Percentiles rank a stretch among this genome's conserved stretches.
Conservation (phyloP, 1,140 invertebrate species). For the Solen grandis region DNA sequence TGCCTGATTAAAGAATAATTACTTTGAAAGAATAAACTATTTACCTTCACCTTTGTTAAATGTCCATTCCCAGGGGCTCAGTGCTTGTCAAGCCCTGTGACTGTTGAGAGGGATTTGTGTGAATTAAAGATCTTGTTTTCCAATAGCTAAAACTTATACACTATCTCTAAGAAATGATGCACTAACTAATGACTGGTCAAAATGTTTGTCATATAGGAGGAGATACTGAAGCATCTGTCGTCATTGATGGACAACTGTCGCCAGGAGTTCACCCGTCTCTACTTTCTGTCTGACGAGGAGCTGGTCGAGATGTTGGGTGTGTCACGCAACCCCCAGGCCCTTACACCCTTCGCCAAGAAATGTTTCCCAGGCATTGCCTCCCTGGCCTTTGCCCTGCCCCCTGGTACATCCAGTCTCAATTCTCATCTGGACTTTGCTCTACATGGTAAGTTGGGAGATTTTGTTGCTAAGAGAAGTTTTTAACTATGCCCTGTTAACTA, state of each 20-base stretch:
- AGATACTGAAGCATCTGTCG: conserved; percentile 74
- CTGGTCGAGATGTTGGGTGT: conserved; percentile 77
- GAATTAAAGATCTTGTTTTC: too few species aligned
- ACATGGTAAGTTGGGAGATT: conserved; percentile 70
- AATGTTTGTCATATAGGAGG: conserved; percentile 76
- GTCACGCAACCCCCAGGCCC: conserved; percentile 76
- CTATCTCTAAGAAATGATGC: too few species aligned
- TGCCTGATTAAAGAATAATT: too few species aligned
- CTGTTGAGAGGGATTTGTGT: too few species aligned
- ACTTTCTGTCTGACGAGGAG: conserved; percentile 78
- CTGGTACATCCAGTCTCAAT: conserved; percentile 67
- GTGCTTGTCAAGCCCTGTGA: too few species aligned
- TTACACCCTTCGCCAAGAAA: conserved; percentile 74
- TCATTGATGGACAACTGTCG: conserved; percentile 68
- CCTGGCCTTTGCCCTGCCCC: conserved; percentile 74
- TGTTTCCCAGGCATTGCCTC: conserved; percentile 78
- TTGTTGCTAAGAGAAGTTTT: too few species aligned
- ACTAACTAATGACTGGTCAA: too few species aligned
- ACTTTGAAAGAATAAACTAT: too few species aligned
- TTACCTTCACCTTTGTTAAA: too few species aligned
- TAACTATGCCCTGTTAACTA: too few species aligned
- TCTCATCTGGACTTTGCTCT: conserved; percentile 75
- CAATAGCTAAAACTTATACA: too few species aligned
- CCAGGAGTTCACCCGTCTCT: conserved; percentile 77
- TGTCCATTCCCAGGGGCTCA: too few species aligned